Evolutionary conservation across 2,113 vertebrate genomes (phyloP), one percentile per base, ranked within the genome.

Genomic region (Camelus bactrianus): DNA sequence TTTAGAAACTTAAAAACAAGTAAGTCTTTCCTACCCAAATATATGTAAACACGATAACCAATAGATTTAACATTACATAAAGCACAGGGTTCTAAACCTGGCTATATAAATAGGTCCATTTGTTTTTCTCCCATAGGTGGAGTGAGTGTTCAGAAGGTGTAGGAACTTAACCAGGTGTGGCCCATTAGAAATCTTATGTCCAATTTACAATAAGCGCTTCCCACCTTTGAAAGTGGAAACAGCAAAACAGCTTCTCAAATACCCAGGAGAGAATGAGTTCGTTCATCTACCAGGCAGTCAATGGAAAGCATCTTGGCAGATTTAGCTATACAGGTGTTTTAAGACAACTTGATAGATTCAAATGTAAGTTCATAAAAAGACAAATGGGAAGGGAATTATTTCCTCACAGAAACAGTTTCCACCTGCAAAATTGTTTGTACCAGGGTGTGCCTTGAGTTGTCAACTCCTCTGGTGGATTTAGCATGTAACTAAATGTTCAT

Each of bases 351-450:
- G n/a, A 62, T 81, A 70, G 82, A 92, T 96, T 95, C 92, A 96
- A 96, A 95, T 94, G 89, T 38, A 96, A 79, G 79, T 93, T 94
- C 75, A 91, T 79, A 93, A 70, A 89, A 95, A 89, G 81, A 83
- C 60, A 77, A 96, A 94, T 30, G 17, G 32, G 20, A 32, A 72
- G 20, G 50, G 67, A 69, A 82, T 77, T 70, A 85, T 95, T 94
- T 94, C 42, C 20, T 94, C 73, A 52, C n/a, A 75, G 82, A 96
- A 79, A 96, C 38, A 86, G 30, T 94, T 62, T 64, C 72, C 88
- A 95, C 80, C 85, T 95, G 80, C 19, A 58, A 81, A 60, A 75
- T 20, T 38, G 22, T 70, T 93, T 46, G 19, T n/a, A 93, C 13
- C n/a, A 82, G n/a, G 26, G 80, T 76, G 8, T 32, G 8, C 19